Conservation (phyloP, 2,888 invertebrate species). For the Phoronis australis region DNA sequence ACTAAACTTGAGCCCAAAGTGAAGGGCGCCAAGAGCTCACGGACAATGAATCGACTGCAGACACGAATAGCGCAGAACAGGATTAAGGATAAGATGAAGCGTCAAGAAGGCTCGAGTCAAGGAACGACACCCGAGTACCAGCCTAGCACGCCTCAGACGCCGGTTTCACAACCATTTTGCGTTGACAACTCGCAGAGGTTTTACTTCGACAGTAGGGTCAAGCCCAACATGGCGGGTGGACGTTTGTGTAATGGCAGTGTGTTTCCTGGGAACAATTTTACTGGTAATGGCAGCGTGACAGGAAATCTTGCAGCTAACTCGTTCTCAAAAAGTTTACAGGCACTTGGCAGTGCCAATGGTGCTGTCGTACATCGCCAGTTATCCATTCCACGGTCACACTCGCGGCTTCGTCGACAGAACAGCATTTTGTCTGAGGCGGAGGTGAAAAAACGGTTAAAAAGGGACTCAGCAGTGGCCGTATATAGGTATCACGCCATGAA, state of each 20-base stretch:
- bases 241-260: no score
- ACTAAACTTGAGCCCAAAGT: constrained; percentile 19
- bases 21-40: constrained; percentile 37
- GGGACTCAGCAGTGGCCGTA: constrained; percentile 30
- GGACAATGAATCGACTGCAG: constrained; percentile 51
- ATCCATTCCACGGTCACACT: no score
- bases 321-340: constrained; percentile 2
- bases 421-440: constrained; percentile 33
- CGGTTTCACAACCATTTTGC: constrained; percentile 17
- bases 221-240: neutral
- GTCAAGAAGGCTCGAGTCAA: constrained; percentile 20
- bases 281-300: neutral
- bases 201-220: neutral
- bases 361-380: no score
- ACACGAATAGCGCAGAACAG: constrained; percentile 53
- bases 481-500: constrained; percentile 29
- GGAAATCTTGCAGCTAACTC: neutral
- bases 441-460: constrained; percentile 34
- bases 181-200: neutral
- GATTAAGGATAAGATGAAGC: constrained; percentile 50
- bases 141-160: no score
- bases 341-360: no score
- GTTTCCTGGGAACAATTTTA: no score
- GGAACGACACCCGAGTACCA: neutral
- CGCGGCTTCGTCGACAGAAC: constrained; percentile 26